These are phyloP conservation scores for Strigamia maritima DNA, from an alignment of 2,888 invertebrate genomes.

Conservation along the genomic window DNA sequence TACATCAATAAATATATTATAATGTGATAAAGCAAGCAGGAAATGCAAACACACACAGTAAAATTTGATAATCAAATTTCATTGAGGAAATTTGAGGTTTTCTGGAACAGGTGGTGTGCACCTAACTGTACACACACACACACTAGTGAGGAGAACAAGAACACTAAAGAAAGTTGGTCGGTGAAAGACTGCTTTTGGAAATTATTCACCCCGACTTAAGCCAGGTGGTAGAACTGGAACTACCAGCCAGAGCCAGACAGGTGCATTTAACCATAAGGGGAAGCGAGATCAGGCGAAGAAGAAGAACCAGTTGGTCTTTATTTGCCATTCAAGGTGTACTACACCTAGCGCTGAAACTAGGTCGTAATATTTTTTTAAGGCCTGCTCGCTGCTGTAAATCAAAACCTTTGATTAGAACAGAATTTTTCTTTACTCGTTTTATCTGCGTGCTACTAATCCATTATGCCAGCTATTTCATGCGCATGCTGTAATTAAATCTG, in stretches of 20 bases:
- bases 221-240: background rate
- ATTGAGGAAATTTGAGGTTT: no score
- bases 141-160: no score
- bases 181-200: background rate
- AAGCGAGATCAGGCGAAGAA: background rate
- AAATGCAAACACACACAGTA: no score
- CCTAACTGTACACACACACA: no score
- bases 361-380: background rate
- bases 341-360: background rate
- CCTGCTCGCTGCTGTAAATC: background rate
- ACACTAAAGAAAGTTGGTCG: background rate
- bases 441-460: background rate
- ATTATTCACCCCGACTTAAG: background rate
- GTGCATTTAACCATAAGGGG: background rate
- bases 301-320: background rate
- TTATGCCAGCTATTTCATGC: background rate
- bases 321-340: background rate
- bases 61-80: no score
- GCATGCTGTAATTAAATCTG: background rate
- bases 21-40: no score
- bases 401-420: slow-evolving; percentile 5
- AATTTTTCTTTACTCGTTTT: background rate
- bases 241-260: background rate
- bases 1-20: no score
- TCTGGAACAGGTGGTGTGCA: no score